Evolutionary conservation across 2,797 vertebrate genomes (phyloP).

Genomic region (Hoplostethus atlanticus): DNA sequence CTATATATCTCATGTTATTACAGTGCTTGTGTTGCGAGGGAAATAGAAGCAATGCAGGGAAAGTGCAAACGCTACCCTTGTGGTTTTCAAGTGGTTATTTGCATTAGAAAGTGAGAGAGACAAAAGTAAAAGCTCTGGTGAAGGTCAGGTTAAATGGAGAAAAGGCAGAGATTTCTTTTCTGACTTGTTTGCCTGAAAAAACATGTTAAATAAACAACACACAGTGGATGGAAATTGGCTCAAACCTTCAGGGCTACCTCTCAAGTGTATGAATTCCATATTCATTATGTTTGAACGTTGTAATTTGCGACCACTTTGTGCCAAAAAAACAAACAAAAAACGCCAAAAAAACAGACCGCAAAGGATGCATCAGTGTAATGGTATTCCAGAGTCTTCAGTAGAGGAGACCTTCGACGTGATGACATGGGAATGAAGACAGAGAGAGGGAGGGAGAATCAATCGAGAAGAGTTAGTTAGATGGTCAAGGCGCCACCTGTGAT

Average conservation of each 20-base stretch:
- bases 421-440: slow-evolving; percentile 52
- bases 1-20: slow-evolving; percentile 52
- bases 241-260: slow-evolving; percentile 56
- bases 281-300: slow-evolving; percentile 52
- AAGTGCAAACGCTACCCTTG: slow-evolving; percentile 11
- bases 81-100: slow-evolving; percentile 44
- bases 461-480: slow-evolving; percentile 74
- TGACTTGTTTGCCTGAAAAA: slow-evolving; percentile 52
- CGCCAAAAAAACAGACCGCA: slow-evolving; percentile 3
- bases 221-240: slow-evolving; percentile 61
- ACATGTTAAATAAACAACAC: slow-evolving; percentile 66
- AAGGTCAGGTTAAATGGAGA: slow-evolving; percentile 66
- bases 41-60: background rate
- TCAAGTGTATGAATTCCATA: slow-evolving; percentile 60
- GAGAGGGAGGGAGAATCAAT: slow-evolving; percentile 49
- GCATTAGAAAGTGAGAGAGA: slow-evolving; percentile 33
- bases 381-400: slow-evolving; percentile 45
- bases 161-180: slow-evolving; percentile 25
- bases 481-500: slow-evolving; percentile 77
- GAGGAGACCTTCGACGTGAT: slow-evolving; percentile 45
- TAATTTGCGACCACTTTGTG: slow-evolving; percentile 34
- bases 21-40: slow-evolving; percentile 11
- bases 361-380: slow-evolving; percentile 17
- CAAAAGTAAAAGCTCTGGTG: slow-evolving; percentile 40
- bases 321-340: background rate